These are phyloP conservation scores for Dryococelus australis DNA, from an alignment of 2,888 invertebrate genomes.

Conservation along the genomic window DNA sequence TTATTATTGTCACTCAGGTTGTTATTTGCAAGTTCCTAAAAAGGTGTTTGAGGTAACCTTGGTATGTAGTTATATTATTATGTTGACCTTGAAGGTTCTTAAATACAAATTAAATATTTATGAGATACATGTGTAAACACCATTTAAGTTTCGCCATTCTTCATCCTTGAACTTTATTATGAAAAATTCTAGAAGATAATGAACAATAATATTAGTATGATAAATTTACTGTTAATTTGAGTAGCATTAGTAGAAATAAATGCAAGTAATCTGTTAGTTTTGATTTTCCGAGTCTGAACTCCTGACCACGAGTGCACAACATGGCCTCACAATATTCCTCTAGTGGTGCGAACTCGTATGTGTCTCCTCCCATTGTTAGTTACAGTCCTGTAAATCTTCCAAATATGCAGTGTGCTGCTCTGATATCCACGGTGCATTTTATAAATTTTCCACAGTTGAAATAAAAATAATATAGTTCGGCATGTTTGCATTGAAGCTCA, in stretches of 20 bases:
- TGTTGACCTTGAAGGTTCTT: no score
- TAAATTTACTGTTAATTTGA: not conserved
- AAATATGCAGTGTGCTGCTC: not conserved
- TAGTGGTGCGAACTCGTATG: not conserved
- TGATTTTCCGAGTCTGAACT: not conserved
- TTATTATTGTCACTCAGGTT: no score
- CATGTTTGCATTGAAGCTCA: not conserved
- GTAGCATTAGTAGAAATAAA: not conserved
- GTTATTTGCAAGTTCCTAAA: no score
- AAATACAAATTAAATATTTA: no score
- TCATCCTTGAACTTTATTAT: no score
- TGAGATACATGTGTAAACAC: no score
- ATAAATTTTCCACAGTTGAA: not conserved
- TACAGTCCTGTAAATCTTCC: not conserved
- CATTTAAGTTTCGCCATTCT: no score
- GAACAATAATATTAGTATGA: no score
- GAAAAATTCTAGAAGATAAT: no score
- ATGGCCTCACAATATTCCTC: not conserved
- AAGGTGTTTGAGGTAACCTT: no score
- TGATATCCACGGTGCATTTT: not conserved
- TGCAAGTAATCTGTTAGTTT: not conserved
- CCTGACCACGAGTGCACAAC: not conserved
- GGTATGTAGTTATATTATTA: no score
- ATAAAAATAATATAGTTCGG: not conserved
- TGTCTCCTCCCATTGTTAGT: not conserved